These are phyloP conservation scores for Tachina grossa DNA, from an alignment of 2,888 invertebrate species.

Conservation along the genomic window DNA sequence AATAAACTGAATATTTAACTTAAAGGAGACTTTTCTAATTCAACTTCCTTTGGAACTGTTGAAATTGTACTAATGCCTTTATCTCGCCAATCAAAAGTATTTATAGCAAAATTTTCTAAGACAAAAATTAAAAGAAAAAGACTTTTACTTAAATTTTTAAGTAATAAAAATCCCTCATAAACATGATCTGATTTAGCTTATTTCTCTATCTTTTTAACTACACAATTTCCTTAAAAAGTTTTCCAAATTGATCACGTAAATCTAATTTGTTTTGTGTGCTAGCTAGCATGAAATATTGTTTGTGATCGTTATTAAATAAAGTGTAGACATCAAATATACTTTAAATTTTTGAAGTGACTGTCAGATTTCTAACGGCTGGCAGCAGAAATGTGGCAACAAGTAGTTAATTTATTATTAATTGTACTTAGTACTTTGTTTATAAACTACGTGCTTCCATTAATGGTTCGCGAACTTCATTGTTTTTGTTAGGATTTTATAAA, in stretches of 20 bases:
- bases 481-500: background rate
- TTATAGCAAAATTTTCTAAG: slow-evolving; percentile 51
- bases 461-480: background rate
- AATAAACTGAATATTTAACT: slow-evolving; percentile 40
- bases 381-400: slow-evolving; percentile 22
- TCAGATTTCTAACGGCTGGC: slow-evolving; percentile 7
- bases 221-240: slow-evolving; percentile 1
- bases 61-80: slow-evolving; percentile 62
- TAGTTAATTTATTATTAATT: slow-evolving; percentile 41
- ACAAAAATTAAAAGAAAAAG: slow-evolving; percentile 38
- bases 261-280: slow-evolving; percentile 46
- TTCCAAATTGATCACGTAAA: slow-evolving; percentile 65
- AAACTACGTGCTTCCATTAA: slow-evolving; percentile 42
- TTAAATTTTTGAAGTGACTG: slow-evolving; percentile 7
- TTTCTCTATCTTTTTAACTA: slow-evolving; percentile 16
- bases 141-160: slow-evolving; percentile 33
- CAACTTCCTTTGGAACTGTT: slow-evolving; percentile 33
- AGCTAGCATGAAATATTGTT: slow-evolving; percentile 8
- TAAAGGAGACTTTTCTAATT: slow-evolving; percentile 18
- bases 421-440: slow-evolving; percentile 17
- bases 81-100: slow-evolving; percentile 50
- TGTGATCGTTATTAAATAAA: background rate
- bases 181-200: background rate
- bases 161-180: slow-evolving; percentile 49
- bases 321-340: slow-evolving; percentile 22